Percentiles rank a stretch among this genome's conserved stretches.
Conservation (phyloP, 1,140 invertebrate genomes). For the Drosophila funebris region DNA sequence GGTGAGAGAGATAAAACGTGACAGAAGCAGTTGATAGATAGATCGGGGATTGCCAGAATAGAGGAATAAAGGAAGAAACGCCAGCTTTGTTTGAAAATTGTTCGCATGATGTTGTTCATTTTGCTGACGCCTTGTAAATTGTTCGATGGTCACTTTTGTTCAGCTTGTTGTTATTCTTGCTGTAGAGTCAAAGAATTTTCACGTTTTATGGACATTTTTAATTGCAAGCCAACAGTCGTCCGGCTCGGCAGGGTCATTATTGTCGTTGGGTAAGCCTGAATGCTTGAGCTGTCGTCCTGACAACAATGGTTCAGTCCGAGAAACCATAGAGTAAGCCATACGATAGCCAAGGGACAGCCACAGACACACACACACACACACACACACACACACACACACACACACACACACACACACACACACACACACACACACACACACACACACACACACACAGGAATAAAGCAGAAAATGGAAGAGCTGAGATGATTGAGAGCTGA, state of each 20-base stretch:
- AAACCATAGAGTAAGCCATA: background rate
- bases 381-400: background rate
- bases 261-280: constrained; percentile 15
- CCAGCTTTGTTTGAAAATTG: constrained; percentile 28
- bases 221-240: constrained; percentile 11
- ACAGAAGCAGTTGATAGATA: constrained; percentile 44
- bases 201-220: constrained; percentile 47
- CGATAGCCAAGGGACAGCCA: background rate
- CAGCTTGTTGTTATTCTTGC: constrained; percentile 5
- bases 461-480: too few species aligned
- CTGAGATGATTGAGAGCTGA: constrained; percentile 29
- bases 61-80: background rate
- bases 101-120: constrained; percentile 65
- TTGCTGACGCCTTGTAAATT: constrained; percentile 71
- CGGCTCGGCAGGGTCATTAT: background rate
- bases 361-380: background rate
- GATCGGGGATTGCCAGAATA: background rate
- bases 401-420: background rate
- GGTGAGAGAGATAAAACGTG: constrained; percentile 40
- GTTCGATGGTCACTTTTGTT: constrained; percentile 57
- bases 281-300: constrained; percentile 8
- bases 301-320: constrained; percentile 9
- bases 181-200: constrained; percentile 37
- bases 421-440: background rate
- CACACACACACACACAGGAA: background rate